phyloP scores from a whole-genome alignment of 1,140 invertebrate species.

The Rhagoletis zephyria region DNA sequence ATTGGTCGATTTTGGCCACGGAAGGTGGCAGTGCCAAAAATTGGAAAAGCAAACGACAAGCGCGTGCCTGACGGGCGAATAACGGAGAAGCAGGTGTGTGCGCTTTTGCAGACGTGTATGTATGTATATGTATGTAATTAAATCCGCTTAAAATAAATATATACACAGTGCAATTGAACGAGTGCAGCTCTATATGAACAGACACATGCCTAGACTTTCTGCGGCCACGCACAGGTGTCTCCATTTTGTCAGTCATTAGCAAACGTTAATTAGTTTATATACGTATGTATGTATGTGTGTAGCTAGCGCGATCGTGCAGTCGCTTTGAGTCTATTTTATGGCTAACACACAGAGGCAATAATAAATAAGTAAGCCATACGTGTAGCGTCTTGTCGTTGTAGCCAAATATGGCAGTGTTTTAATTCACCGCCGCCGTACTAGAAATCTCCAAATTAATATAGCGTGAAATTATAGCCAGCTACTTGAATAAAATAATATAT shows the following conservation, averaged over 20 bases:
- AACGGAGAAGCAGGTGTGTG: not conserved
- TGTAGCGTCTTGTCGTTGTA: not conserved
- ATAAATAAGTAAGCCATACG: not conserved
- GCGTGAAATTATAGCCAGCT: conserved; percentile 42
- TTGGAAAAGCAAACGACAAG: conserved; percentile 16
- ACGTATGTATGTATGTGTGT: no score
- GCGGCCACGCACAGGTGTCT: conserved; percentile 14
- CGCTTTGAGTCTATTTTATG: not conserved
- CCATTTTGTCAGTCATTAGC: conserved; percentile 44
- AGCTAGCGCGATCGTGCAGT: not conserved
- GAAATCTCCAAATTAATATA: conserved; percentile 31
- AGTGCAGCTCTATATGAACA: no score
- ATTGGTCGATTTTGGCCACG: conserved; percentile 27
- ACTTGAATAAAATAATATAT: not conserved
- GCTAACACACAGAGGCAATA: not conserved
- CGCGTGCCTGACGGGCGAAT: conserved; percentile 6
- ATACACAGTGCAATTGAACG: not conserved
- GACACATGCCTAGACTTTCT: not conserved
- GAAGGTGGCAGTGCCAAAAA: conserved; percentile 42
- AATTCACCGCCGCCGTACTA: not conserved
- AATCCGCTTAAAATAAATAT: not conserved
- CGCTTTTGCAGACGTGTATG: not conserved
- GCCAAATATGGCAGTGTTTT: conserved; percentile 24
- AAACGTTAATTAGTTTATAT: conserved; percentile 37
- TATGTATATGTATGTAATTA: conserved; percentile 3